Conservation (phyloP, 2,888 invertebrate genomes). For the Trypoxylon attenuatum region DNA sequence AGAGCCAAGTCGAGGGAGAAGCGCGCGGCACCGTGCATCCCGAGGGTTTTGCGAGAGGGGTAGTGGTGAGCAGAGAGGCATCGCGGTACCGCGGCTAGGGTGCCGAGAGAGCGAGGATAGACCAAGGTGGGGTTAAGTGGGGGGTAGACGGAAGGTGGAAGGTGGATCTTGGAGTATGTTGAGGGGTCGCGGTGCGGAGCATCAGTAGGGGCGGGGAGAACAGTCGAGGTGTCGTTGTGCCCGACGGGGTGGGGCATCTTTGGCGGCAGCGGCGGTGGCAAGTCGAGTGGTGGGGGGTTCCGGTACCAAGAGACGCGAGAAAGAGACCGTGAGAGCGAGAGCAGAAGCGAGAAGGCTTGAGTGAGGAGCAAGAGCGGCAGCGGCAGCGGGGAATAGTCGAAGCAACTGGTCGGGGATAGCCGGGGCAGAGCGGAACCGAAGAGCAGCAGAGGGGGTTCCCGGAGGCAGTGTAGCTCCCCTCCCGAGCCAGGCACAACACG, state of each 20-base stretch:
- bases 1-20: conserved; percentile 25
- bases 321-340: no score
- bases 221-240: conserved; percentile 44
- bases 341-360: conserved; percentile 29
- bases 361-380: no score
- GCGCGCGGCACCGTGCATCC: conserved; percentile 30
- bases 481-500: no score
- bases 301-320: no score
- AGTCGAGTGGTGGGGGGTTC: conserved; percentile 15
- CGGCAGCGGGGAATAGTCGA: not conserved
- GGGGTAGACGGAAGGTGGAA: not conserved
- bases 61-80: not conserved
- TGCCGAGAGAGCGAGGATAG: not conserved
- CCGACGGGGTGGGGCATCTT: conserved; percentile 53
- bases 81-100: not conserved
- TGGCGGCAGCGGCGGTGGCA: conserved; percentile 16
- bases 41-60: conserved; percentile 24
- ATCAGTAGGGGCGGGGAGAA: conserved; percentile 53
- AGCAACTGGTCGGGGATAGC: not conserved
- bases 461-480: no score
- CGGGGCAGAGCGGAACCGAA: conserved; percentile 28
- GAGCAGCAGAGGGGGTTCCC: no score
- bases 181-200: not conserved
- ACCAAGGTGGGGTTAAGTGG: no score
- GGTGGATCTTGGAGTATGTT: not conserved